Evolutionary conservation across 2,797 vertebrate genomes (phyloP).

Genomic region (Rhodeus uyekii): DNA sequence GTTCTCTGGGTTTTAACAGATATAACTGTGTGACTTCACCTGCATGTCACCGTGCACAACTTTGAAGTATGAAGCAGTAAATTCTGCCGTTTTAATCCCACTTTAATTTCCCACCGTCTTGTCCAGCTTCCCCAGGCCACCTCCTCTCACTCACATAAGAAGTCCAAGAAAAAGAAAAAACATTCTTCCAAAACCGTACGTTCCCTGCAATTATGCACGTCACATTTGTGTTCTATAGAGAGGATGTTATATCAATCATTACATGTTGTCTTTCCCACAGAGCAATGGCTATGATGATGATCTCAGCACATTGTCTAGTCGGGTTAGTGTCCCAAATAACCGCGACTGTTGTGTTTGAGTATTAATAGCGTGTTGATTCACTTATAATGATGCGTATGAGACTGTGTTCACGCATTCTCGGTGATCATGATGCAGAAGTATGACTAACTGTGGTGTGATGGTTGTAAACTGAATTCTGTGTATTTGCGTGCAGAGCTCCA

Average conservation of each 20-base stretch:
- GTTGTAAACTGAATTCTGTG: not conserved
- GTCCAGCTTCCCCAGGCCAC: constrained; percentile 63
- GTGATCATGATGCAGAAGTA: not conserved
- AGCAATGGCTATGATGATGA: constrained; percentile 84
- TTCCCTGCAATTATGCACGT: not conserved
- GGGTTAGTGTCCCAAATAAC: constrained; percentile 79
- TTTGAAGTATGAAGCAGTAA: not conserved
- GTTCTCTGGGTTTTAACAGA: not conserved
- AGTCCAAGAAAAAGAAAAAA: constrained; percentile 76
- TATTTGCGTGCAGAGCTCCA: constrained; percentile 62
- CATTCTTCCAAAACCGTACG: constrained; percentile 41
- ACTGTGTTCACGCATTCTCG: not conserved
- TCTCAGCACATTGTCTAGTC: constrained; percentile 79
- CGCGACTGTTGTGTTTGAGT: not conserved
- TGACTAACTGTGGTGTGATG: not conserved
- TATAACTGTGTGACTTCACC: not conserved
- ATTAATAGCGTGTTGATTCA: not conserved
- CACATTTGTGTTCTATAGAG: not conserved
- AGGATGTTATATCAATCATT: not conserved
- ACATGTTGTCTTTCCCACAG: constrained; percentile 67
- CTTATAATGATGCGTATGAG: not conserved
- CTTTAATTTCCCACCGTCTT: not conserved
- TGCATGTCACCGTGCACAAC: not conserved
- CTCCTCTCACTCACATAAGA: constrained; percentile 65
- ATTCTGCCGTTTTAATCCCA: constrained; percentile 1